Evolutionary conservation across 2,888 invertebrate genomes (phyloP), one percentile per base, ranked within the genome.

Genomic region (Petrophora chlorosata): DNA sequence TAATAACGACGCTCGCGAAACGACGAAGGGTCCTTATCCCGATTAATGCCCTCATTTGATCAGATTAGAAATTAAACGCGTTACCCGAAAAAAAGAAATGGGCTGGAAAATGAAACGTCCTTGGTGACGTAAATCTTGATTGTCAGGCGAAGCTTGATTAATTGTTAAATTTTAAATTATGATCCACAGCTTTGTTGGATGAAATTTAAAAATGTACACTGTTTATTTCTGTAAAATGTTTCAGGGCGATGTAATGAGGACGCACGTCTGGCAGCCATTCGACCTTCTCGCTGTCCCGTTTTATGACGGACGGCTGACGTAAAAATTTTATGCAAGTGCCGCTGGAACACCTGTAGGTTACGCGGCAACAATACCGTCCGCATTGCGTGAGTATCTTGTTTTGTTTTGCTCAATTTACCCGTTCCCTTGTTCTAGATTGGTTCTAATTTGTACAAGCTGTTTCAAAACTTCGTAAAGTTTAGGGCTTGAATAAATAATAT

Each of bases 81-180:
- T 76, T 77, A 76, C 70, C 44, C 59, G 71, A 73, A 79, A 76
- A 73, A 79, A 81, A 78, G 77, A 84, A 85, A 84, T 82, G 77
- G 70, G 61, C 65, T 69, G 75, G 76, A 81, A 84, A 85, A 85
- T 85, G 71, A 74, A 77, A 81, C 65, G 78, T 73, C 70, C 79
- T 70, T 71, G 69, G 73, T 65, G 71, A 68, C 74, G 45, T 81
- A 82, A 86, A 82, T 82, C 78, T 77, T 73, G 79, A 81, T 83
- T 84, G 82, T 84, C 82, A 79, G 76, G 63, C 64, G 63, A 72
- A 77, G 73, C 79, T 85, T 87, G 86, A 88, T 87, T 84, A 82
- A 86, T 82, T 81, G 82, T 78, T 85, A 84, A 85, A 85, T 86
- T 85, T 84, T 85, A 83, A 85, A 82, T 84, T 82, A 83, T 81